Evolutionary conservation across 2,113 vertebrate species (phyloP), one percentile per base, ranked within the genome.

Genomic region (Bucco capensis): DNA sequence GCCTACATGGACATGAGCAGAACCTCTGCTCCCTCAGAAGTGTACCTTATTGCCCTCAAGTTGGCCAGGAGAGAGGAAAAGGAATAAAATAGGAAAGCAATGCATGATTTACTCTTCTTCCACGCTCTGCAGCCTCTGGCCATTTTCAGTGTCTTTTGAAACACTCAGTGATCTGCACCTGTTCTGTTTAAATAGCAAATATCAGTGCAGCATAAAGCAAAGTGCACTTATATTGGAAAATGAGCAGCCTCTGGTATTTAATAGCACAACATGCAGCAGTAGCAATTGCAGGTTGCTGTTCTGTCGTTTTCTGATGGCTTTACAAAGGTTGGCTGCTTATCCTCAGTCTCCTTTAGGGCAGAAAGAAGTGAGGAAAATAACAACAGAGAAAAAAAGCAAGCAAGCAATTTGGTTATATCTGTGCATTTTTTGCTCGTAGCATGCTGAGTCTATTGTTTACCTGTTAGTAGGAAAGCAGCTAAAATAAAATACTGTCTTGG

Each of bases 371-470:
- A 62, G 73, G 30, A 42, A 47, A 66, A 70, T 66, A 86, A 82
- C 30, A 65, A 33, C 3, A 25, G 51, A 50, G 49, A 35, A 67
- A 42, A 75, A 89, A 92, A 78, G 17, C 44, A 56, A 81, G 70
- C 5, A 42, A 86, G 77, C 23, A 24, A 1, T 79, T 85, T 58
- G 27, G n/a, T 69, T 46, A 62, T 90, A 89, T 54, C 7, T 37
- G 54, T 90, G 61, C 64, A 17, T 91, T 27, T 91, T 95, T 95
- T 62, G 70, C 83, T 78, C 21, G 19, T 57, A 67, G 85, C 61
- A 5, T 38, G 44, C 90, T 64, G 65, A 81, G 76, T 58, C 76
- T 77, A 64, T 74, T 94, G 75, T 85, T 93, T 86, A 92, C 72
- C 93, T 95, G 90, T 80, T 88, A 50, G 67, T 62, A 61, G 73